Conservation (phyloP, 2,113 vertebrate genomes). For the Vidua macroura region DNA sequence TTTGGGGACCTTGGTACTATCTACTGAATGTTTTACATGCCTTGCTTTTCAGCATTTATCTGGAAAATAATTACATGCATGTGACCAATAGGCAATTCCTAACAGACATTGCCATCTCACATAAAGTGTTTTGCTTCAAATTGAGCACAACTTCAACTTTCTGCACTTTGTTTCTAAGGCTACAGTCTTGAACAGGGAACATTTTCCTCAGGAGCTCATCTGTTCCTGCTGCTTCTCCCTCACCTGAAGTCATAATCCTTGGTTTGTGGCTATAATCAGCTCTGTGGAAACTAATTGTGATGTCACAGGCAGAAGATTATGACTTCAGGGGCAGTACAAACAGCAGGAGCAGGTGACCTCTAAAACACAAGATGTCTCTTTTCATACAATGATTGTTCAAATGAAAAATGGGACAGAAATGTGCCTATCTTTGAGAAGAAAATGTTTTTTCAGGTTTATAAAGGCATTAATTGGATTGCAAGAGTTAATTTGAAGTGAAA, state of each 20-base stretch:
- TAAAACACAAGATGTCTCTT: not conserved
- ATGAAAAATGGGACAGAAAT: not conserved
- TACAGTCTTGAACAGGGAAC: not conserved
- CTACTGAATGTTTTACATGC: conserved; percentile 25
- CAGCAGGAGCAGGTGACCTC: conserved; percentile 40
- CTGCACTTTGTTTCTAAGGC: conserved; percentile 35
- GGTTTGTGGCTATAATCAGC: conserved; percentile 64
- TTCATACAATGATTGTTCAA: not conserved
- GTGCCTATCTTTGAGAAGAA: not conserved
- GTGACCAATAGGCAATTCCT: not conserved
- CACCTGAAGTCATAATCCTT: conserved; percentile 72
- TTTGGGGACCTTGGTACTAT: conserved; percentile 14
- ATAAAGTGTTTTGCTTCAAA: not conserved
- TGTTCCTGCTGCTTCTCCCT: conserved; percentile 63
- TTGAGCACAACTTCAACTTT: not conserved
- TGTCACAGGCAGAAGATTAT: conserved; percentile 69
- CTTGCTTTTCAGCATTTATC: conserved; percentile 13
- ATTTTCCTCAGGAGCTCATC: conserved; percentile 45
- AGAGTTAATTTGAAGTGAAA: not conserved
- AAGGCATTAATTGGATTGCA: not conserved
- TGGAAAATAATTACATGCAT: conserved; percentile 30
- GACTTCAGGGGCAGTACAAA: conserved; percentile 54
- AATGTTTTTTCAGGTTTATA: not conserved
- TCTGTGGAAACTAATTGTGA: conserved; percentile 74
- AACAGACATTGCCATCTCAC: not conserved